Conservation (phyloP, 2,113 vertebrate species). For the Leuciscus idus region DNA sequence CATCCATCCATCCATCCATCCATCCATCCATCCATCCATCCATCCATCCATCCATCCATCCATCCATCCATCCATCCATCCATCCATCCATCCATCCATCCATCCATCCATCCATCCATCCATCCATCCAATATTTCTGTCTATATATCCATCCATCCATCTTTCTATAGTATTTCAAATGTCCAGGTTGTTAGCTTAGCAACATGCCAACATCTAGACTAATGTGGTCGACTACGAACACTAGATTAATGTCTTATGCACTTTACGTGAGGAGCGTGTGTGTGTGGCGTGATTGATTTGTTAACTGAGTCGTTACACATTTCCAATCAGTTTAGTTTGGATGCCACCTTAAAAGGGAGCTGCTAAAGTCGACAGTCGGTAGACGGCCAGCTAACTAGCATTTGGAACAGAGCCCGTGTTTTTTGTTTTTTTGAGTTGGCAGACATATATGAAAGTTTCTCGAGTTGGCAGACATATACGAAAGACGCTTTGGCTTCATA, state of each 20-base stretch:
- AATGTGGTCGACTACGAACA: background rate
- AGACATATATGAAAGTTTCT: background rate
- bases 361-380: background rate
- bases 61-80: background rate
- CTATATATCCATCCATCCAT: no score
- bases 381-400: background rate
- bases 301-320: background rate
- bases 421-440: background rate
- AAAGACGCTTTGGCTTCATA: constrained; percentile 22
- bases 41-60: background rate
- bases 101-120: no score
- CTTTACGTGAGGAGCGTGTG: background rate
- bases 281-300: background rate
- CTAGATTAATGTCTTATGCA: background rate
- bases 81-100: background rate
- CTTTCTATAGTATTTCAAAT: no score
- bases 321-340: background rate
- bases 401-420: background rate
- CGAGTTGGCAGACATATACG: background rate
- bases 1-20: no score
- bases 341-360: background rate
- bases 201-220: background rate
- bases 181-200: background rate
- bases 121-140: no score
- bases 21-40: background rate